Base-by-base conservation (phyloP, 1,140 invertebrate species). In the Dendrolimus punctatus region DNA sequence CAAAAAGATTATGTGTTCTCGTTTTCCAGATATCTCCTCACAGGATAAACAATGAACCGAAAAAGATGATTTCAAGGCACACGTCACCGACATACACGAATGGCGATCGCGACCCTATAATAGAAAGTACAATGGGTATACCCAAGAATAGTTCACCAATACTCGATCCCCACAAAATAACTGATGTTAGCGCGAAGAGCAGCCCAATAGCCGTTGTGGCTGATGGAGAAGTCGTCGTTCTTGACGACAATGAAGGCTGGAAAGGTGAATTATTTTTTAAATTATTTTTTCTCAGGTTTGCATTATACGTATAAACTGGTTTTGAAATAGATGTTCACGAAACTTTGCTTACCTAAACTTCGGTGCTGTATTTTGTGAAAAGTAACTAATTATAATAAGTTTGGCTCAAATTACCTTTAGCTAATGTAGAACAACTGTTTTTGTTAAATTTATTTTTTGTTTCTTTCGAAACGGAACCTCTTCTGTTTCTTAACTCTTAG, bases 191-290 rank as follows among this genome's bases (percentile, higher is more conserved):
- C 60, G 61, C 76, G 10, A 88, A 87, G 55, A 84, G 80, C 49
- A 88, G 85, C 57, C 87, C 87, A 44, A 87, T 87, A 56, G 87
- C 85, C 4, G 89, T 91, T 4, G 90, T 91, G n/a, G 90, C 89
- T 58, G 91, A 91, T 48, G 91, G 92, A 9, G 92, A 94, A 72
- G 92, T 94, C 6, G 92, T 95, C 43, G 93, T 95, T 36, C 95
- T 95, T 78, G 94, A 95, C 73, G 94, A 95, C 58, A 94, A 92
- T 57, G 93, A 95, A 60, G 90, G 90, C 62, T 92, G 91, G 91
- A 90, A 91, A 80, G 90, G 89, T 74, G 63, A 74, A 60, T 68
- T 60, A 8, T n/a, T 48, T 41, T 54, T 39, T 47, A 43, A 40
- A 5, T 47, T 46, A 6, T 8, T 39, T 49, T 8, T 3, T n/a